Conservation (phyloP, 2,888 invertebrate genomes). For the Unio delphinus region DNA sequence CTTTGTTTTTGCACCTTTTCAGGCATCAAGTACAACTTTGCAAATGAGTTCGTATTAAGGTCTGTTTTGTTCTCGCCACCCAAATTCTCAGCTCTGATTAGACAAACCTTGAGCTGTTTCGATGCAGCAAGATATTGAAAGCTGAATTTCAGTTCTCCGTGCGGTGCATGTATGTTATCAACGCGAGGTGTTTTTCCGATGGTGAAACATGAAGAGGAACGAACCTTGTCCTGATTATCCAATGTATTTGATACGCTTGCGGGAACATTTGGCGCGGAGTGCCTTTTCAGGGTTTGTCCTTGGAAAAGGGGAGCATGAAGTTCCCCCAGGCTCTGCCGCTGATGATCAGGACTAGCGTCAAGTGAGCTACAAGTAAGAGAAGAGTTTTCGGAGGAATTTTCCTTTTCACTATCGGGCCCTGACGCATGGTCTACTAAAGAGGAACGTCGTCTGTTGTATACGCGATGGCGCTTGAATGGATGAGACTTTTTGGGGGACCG, state of each 20-base stretch:
- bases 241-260: slow-evolving; percentile 14
- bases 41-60: slow-evolving; percentile 68
- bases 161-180: slow-evolving; percentile 40
- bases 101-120: slow-evolving; percentile 69
- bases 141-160: slow-evolving; percentile 67
- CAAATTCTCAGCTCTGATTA: slow-evolving; percentile 66
- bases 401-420: not conserved
- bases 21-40: slow-evolving; percentile 71
- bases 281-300: slow-evolving; percentile 39
- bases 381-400: slow-evolving; percentile 13
- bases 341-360: slow-evolving; percentile 11
- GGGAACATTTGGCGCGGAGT: slow-evolving; percentile 48
- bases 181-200: no score
- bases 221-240: slow-evolving; percentile 8
- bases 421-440: slow-evolving; percentile 35
- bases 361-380: slow-evolving; percentile 18
- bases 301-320: slow-evolving; percentile 20
- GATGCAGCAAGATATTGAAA: slow-evolving; percentile 71
- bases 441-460: slow-evolving; percentile 55
- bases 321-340: slow-evolving; percentile 30
- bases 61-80: slow-evolving; percentile 67
- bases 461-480: slow-evolving; percentile 25
- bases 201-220: no score
- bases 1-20: slow-evolving; percentile 70
- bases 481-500: slow-evolving; percentile 17